Evolutionary conservation across 1,140 invertebrate species (phyloP).

Genomic region (Neodiprion lecontei): DNA sequence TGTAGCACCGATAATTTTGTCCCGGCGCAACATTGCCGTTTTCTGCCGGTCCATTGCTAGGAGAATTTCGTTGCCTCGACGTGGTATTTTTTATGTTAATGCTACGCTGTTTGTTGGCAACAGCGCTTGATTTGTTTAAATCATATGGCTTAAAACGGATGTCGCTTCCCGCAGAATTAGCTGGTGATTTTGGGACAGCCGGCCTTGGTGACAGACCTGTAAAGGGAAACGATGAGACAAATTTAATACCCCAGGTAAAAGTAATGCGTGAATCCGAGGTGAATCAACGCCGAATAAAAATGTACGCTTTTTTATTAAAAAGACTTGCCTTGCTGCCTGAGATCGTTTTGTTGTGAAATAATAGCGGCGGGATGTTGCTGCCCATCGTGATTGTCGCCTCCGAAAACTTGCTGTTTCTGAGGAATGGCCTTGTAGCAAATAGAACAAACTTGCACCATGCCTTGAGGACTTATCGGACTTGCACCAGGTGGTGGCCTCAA

Average conservation of each 20-base stretch:
- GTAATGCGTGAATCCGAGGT: neutral
- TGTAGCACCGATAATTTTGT: conserved; percentile 72
- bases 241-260: neutral
- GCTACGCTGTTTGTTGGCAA: conserved; percentile 60
- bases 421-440: conserved; percentile 84
- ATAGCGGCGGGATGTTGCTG: conserved; percentile 46
- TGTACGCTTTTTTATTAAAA: neutral
- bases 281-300: neutral
- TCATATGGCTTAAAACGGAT: conserved; percentile 79
- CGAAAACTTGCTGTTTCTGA: conserved; percentile 79
- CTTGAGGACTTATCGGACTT: conserved; percentile 82
- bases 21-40: conserved; percentile 51
- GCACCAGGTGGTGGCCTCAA: conserved; percentile 81
- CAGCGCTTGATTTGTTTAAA: conserved; percentile 66
- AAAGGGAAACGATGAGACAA: neutral
- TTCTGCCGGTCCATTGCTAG: conserved; percentile 50
- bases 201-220: conserved; percentile 56
- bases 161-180: conserved; percentile 64
- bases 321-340: conserved; percentile 46
- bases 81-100: conserved; percentile 54
- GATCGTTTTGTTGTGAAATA: conserved; percentile 48
- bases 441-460: conserved; percentile 85
- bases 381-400: conserved; percentile 61
- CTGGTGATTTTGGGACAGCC: conserved; percentile 63
- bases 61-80: conserved; percentile 57